Conservation (phyloP, 2,113 vertebrate genomes). For the Neodon shergylaensis region DNA sequence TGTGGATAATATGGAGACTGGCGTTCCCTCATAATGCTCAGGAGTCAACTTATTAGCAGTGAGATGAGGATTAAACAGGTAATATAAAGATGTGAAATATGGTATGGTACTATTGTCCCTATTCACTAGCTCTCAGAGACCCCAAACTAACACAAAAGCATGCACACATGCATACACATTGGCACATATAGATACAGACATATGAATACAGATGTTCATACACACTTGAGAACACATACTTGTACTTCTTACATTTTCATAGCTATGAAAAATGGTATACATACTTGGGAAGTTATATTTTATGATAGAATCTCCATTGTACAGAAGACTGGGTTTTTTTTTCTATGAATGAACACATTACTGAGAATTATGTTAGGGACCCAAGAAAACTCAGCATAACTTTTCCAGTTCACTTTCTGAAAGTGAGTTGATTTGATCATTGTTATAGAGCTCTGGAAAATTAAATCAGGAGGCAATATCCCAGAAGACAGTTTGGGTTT, state of each 20-base stretch:
- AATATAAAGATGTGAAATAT: conserved; percentile 15
- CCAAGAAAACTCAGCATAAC: neutral
- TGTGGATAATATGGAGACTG: neutral
- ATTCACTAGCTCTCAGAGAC: neutral
- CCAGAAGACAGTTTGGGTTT: neutral
- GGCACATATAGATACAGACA: neutral
- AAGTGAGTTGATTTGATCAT: neutral
- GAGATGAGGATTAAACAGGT: neutral
- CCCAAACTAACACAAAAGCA: neutral
- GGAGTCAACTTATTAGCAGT: neutral
- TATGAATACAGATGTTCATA: neutral
- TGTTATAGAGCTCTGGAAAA: neutral
- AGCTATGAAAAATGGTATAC: neutral
- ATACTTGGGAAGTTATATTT: neutral
- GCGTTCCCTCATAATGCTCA: neutral
- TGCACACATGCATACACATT: neutral
- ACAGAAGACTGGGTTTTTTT: neutral
- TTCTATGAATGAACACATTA: neutral
- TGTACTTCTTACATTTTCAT: neutral
- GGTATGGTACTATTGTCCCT: neutral
- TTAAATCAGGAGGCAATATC: neutral
- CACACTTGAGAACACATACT: too few relatives aligned
- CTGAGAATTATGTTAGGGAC: neutral
- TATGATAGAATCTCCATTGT: neutral
- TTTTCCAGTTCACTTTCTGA: neutral